Evolutionary conservation across 2,797 vertebrate genomes (phyloP), one percentile per base, ranked within the genome.

Genomic region (Acrocephalus scirpaceus): DNA sequence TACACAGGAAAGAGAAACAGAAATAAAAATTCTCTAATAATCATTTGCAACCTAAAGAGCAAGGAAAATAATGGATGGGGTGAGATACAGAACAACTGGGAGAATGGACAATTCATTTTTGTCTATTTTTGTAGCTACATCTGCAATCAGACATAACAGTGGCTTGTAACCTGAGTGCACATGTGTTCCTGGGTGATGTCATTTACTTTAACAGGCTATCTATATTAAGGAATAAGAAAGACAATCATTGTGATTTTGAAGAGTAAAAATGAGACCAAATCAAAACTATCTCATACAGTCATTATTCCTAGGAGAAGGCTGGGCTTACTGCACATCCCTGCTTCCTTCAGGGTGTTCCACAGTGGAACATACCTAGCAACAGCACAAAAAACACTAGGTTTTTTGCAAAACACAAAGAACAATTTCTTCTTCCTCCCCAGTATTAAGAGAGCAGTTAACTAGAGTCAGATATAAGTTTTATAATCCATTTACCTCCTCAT

Each of bases 391-490:
- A 9, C 34, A 30, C 10, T n/a, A 34, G 6, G 6, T 1, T 45
- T 80, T 84, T 66, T 61, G 29, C 62, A 92, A 79, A 91, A 92
- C 17, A n/a, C 34, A 88, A 88, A 76, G 13, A 25, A 44, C 10
- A 65, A 50, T 48, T 93, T 85, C 29, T 69, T 81, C 67, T 83
- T 90, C 23, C 20, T 61, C 80, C 17, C 7, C 53, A 38, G 2
- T 38, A 92, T 67, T 78, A 96, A 64, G 27, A 81, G 78, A 92
- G 53, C 34, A 91, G 42, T 84, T 91, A 82, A 71, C 47, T 74
- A 79, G 29, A 92, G 64, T 88, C 69, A 96, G 69, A 88, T 90
- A 90, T 60, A 86, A 79, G 86, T 76, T 85, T 91, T 60, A 90
- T 72, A 32, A 67, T 88, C 77, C 70, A 86, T 92, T 93, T 96